Conservation (phyloP, 92 coral and sea anemone species). For the Blastomussa wellsi region DNA sequence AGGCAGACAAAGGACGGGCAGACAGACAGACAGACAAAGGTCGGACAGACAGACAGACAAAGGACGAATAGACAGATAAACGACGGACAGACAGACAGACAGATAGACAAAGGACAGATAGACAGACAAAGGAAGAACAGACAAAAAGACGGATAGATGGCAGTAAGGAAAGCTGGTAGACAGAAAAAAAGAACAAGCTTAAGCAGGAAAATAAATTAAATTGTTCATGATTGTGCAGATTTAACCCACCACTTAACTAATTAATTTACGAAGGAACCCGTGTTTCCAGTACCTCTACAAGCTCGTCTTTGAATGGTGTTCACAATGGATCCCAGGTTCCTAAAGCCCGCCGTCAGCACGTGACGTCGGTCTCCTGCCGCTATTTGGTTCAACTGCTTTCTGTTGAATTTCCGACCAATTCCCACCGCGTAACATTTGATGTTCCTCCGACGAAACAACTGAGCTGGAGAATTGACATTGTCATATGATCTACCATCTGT, state of each 20-base stretch:
- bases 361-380: slow-evolving; percentile 58
- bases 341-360: slow-evolving; percentile 60
- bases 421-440: slow-evolving; percentile 76
- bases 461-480: slow-evolving; percentile 49
- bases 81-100: not conserved
- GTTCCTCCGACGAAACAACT: slow-evolving; percentile 45
- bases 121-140: not conserved
- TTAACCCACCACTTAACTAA: too few species aligned
- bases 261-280: not conserved
- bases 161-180: not conserved
- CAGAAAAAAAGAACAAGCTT: not conserved
- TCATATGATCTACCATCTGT: slow-evolving; percentile 70
- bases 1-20: not conserved
- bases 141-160: not conserved
- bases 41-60: not conserved
- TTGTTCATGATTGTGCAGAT: too few species aligned
- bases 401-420: slow-evolving; percentile 45
- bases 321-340: slow-evolving; percentile 50
- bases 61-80: not conserved
- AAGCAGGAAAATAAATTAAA: too few species aligned
- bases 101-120: not conserved
- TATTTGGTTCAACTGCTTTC: slow-evolving; percentile 54
- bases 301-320: slow-evolving; percentile 57
- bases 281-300: slow-evolving; percentile 35
- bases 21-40: not conserved